Evolutionary conservation across 2,113 vertebrate genomes (phyloP).

Genomic region (Synchiropus splendidus): DNA sequence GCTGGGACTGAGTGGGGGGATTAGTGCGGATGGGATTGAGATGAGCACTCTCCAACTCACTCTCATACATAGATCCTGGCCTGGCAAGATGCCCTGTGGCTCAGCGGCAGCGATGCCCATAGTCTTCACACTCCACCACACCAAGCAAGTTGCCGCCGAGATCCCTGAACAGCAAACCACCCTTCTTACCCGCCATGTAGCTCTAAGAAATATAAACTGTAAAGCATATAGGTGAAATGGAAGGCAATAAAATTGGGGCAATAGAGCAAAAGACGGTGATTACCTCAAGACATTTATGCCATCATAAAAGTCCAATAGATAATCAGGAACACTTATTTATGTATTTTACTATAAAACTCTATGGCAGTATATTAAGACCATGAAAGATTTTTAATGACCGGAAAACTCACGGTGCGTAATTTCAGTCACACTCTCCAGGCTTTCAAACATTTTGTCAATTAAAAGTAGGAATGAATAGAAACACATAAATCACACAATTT

Average conservation of each 20-base stretch:
- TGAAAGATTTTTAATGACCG: no score
- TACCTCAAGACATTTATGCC: no score
- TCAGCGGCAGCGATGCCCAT: slow-evolving; percentile 57
- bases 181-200: not conserved
- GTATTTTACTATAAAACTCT: no score
- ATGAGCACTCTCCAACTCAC: slow-evolving; percentile 39
- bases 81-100: slow-evolving; percentile 46
- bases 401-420: no score
- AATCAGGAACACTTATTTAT: no score
- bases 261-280: not conserved
- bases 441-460: no score
- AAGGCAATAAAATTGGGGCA: not conserved
- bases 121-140: slow-evolving; percentile 55
- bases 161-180: no score
- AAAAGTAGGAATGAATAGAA: no score
- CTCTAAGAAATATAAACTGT: not conserved
- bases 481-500: no score
- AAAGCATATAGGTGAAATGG: not conserved
- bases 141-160: slow-evolving; percentile 33
- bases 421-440: no score
- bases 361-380: no score
- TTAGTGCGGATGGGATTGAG: slow-evolving; percentile 49
- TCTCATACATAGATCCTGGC: slow-evolving; percentile 9
- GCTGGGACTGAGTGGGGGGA: slow-evolving; percentile 44
- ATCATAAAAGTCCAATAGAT: no score